Base-by-base conservation (phyloP, 2,888 invertebrate genomes). In the Agrochola circellaris region DNA sequence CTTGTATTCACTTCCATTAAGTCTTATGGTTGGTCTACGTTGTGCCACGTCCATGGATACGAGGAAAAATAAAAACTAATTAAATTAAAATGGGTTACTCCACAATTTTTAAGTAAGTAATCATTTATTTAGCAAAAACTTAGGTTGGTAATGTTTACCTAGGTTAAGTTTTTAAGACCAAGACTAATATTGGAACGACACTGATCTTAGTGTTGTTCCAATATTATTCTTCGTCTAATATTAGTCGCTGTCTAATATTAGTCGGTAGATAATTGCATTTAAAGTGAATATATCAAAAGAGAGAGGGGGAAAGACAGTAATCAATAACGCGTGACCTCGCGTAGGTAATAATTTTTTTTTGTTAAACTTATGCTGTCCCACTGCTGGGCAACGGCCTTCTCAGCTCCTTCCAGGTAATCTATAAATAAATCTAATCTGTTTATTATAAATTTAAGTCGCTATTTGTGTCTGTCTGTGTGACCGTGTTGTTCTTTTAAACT, bases 1-100 rank as follows among this genome's bases (percentile, higher is more conserved):
- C 83, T 83, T 66, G 79, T 84, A 75, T 78, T 83, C 78, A 69
- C 74, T 72, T 26, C 86, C 73, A 86, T 84, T 84, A 82, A 83
- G 69, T 72, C 78, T 79, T 86, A 86, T 75, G 56, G 78, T 45
- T n/a, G 38, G 20, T 65, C 42, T 51, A 65, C 58, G 17, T 61
- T 64, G 66, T 34, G 15, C 54, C 4, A 72, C 30, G 15, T 62
- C 7, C 8, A 64, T 54, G 4, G 20, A 13, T 38, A 42, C 42
- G 42, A 1, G 11, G 42, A 42, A 42, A 42, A 42, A 42, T 9
- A 8, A 42, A 9, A 42, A 9, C 42, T 42, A 42, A 42, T 42
- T 42, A 9, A 42, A 42, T 42, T 42, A 42, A 42, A 42, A 42
- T 42, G 9, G 11, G 42, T 42, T 11, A 42, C 11, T 42, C 42